These are phyloP conservation scores for Drosophila pegasa DNA, from an alignment of 2,888 invertebrate genomes.

Conservation along the genomic window DNA sequence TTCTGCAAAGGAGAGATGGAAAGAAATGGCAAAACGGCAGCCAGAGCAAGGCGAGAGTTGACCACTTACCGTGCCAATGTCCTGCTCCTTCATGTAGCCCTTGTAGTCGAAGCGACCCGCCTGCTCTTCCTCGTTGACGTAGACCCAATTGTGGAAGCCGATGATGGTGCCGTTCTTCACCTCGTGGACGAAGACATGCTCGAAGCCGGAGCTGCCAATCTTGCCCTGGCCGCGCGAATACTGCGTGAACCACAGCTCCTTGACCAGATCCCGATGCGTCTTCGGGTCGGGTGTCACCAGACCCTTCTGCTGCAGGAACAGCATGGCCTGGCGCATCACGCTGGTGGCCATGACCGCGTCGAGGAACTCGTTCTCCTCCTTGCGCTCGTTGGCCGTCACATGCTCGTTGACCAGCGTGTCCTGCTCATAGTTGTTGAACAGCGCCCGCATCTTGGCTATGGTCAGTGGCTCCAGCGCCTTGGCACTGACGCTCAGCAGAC, in stretches of 20 bases:
- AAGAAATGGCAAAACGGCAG: neutral
- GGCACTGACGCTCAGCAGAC: slow-evolving; percentile 88
- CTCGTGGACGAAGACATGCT: slow-evolving; percentile 96
- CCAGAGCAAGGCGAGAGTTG: neutral
- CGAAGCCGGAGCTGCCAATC: slow-evolving; percentile 95
- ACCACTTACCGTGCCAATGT: slow-evolving; percentile 89
- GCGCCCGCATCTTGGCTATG: slow-evolving; percentile 89
- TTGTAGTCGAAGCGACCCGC: slow-evolving; percentile 90
- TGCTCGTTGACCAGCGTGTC: slow-evolving; percentile 91
- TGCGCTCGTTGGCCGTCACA: slow-evolving; percentile 90
- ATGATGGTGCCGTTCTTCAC: slow-evolving; percentile 91
- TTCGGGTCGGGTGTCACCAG: slow-evolving; percentile 88
- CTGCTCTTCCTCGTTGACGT: slow-evolving; percentile 91
- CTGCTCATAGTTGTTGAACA: slow-evolving; percentile 94
- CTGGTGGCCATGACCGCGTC: slow-evolving; percentile 91
- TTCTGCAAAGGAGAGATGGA: slow-evolving; percentile 87
- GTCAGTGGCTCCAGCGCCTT: slow-evolving; percentile 87
- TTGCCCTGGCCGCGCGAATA: slow-evolving; percentile 92
- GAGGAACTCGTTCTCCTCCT: slow-evolving; percentile 92
- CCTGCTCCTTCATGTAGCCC: slow-evolving; percentile 90
- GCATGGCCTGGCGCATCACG: slow-evolving; percentile 89
- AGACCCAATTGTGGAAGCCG: slow-evolving; percentile 96
- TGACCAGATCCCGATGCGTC: slow-evolving; percentile 90
- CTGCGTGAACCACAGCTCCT: slow-evolving; percentile 91
- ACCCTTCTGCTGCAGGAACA: slow-evolving; percentile 87